Evolutionary conservation across 2,888 invertebrate species (phyloP), one percentile per base, ranked within the genome.

Genomic region (Nephrotoma guestfalica): DNA sequence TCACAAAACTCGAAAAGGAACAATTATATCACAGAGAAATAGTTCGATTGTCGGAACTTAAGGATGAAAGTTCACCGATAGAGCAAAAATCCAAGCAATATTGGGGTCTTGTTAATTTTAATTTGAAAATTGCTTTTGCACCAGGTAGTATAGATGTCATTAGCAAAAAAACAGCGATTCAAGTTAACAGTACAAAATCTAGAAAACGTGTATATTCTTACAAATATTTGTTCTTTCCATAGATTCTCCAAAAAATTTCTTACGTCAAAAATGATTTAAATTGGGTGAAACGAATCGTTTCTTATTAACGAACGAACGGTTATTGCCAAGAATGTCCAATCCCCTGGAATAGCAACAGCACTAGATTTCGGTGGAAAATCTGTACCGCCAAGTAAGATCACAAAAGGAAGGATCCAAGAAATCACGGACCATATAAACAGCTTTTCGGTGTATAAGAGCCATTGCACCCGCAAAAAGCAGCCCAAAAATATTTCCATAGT

Each of bases 221-320:
- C n/a, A n/a, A n/a, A n/a, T n/a, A n/a, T n/a, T n/a, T n/a, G n/a
- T n/a, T n/a, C n/a, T n/a, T n/a, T n/a, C n/a, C n/a, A n/a, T n/a
- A n/a, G n/a, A n/a, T n/a, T n/a, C n/a, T n/a, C n/a, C n/a, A n/a
- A n/a, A n/a, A n/a, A n/a, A n/a, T n/a, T n/a, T n/a, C n/a, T n/a
- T 88, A 15, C 88, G 88, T 85, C 87, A 88, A 87, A 88, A 88
- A 87, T 88, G 88, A 86, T 88, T 88, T 84, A 83, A 84, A 43
- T 84, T 88, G 41, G 88, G 87, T 86, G 88, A 88, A 87, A 85
- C 87, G 40, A 86, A 88, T 41, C 86, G 87, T 87, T 87, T 88
- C 86, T 86, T 88, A n/a, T n/a, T n/a, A n/a, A n/a, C n/a, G n/a
- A n/a, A 87, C 87, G 88, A 88, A 88, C 85, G 43, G 87, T 88